phyloP scores from a whole-genome alignment of 2,113 vertebrate species.

The Melanocharis versteri region DNA sequence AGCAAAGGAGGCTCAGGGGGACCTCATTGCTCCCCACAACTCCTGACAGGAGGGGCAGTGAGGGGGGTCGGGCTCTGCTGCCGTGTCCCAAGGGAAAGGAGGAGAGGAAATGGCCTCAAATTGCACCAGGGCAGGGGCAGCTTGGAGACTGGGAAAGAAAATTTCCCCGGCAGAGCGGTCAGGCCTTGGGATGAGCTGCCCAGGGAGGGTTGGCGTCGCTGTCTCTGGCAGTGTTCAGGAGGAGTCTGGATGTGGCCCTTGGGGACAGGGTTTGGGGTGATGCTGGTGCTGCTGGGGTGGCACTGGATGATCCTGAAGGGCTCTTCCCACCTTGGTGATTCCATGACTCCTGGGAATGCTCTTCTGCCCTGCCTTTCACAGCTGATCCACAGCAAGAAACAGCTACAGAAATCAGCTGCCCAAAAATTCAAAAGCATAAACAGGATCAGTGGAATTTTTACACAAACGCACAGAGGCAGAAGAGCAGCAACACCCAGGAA shows the following conservation, averaged over 20 bases:
- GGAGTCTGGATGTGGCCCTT: neutral
- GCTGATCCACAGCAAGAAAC: neutral
- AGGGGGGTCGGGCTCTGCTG: neutral
- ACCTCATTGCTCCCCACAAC: neutral
- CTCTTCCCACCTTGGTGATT: neutral
- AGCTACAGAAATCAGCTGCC: neutral
- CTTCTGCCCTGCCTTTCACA: neutral
- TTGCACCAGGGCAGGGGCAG: neutral
- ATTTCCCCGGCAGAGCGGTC: neutral
- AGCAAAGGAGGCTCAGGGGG: neutral
- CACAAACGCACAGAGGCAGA: neutral
- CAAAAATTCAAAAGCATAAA: neutral
- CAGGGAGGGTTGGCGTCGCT: neutral
- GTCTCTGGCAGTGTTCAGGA: neutral
- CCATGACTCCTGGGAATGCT: neutral
- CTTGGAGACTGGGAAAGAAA: neutral
- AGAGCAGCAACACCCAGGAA: neutral
- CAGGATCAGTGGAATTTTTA: neutral
- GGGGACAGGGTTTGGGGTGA: neutral
- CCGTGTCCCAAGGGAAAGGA: neutral
- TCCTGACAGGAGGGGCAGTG: neutral
- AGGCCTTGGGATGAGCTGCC: neutral
- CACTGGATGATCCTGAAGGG: fast-evolving
- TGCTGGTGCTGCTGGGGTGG: neutral
- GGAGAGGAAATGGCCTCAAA: neutral